Evolutionary conservation across 2,888 invertebrate species (phyloP), one percentile per base, ranked within the genome.

Genomic region (Leptinotarsa rubiginosa): DNA sequence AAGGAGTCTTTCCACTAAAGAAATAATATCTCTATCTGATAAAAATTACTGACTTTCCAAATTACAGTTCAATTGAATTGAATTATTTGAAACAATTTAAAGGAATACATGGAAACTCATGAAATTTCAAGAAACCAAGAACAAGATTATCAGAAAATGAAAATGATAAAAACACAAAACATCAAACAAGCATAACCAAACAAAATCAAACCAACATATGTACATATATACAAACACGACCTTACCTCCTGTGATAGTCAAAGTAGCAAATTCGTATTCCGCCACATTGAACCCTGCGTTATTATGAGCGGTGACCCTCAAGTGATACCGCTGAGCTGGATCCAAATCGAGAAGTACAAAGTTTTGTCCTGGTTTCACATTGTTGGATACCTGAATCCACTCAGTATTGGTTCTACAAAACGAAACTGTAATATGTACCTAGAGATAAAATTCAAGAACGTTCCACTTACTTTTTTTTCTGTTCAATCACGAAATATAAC

Each of bases 211-310:
- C 70, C 71, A 70, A 76, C 73, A 70, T 75, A 76, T 76, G 69
- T 77, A 77, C 76, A 77, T 76, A 77, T 78, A 67, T 74, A 85
- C 84, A 80, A 83, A 65, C 59, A 59, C 22, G 5, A 54, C 67
- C 91, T 90, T 91, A 97, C 97, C 97, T 91, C 98, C 98, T 81
- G 96, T 95, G 80, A 95, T 93, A 47, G 97, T 97, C 49, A 97
- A 91, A 2, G 98, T 98, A 20, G 97, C 97, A 88, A 98, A 97
- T 89, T 97, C 96, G 85, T 97, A 97, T 89, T 97, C 96, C 74
- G 97, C 97, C 69, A 97, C 97, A 56, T 96, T 96, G 84, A 97
- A 97, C 69, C 98, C 98, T 76, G 98, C 98, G 83, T 97, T 97
- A 88, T 97, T 98, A 88, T 97, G 96, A 4, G 96, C 96, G 2